Percentiles rank a stretch among this genome's conserved stretches.
phyloP scores from a whole-genome alignment of 2,888 invertebrate species.

The Phalangium opilio region DNA sequence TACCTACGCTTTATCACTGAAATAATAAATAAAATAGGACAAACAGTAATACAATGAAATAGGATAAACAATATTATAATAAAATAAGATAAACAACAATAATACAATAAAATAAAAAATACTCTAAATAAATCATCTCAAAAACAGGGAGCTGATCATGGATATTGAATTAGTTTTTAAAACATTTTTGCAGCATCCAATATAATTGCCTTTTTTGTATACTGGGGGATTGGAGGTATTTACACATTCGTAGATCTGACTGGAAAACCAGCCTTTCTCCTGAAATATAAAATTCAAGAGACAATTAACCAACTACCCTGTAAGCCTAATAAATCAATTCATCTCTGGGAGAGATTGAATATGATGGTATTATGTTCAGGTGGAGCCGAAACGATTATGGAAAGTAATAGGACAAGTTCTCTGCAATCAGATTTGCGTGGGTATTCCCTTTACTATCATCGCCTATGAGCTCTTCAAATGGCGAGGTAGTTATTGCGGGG shows the following conservation, averaged over 20 bases:
- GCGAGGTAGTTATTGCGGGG: slow-evolving; percentile 39
- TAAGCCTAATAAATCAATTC: no score
- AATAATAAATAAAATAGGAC: no score
- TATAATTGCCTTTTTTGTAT: slow-evolving; percentile 46
- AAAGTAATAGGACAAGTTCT: slow-evolving; percentile 51
- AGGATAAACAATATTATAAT: no score
- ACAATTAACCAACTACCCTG: slow-evolving; percentile 14
- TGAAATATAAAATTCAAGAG: slow-evolving; percentile 59
- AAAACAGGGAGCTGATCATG: no score
- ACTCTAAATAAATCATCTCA: no score
- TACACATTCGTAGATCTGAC: slow-evolving; percentile 58
- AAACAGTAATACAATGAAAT: no score
- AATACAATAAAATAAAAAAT: no score
- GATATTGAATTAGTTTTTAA: no score
- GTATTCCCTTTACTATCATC: slow-evolving; percentile 45
- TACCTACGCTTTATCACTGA: no score
- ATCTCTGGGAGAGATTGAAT: no score
- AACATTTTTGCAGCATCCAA: slow-evolving; percentile 33
- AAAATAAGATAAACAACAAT: no score
- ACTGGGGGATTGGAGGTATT: slow-evolving; percentile 57
- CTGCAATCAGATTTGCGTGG: slow-evolving; percentile 56
- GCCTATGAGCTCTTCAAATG: slow-evolving; percentile 47
- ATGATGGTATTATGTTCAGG: no score
- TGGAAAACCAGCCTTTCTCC: slow-evolving; percentile 51
- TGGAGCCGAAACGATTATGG: slow-evolving; percentile 24